Base-by-base conservation (phyloP, 2,113 vertebrate species). In the Prionailurus bengalensis region DNA sequence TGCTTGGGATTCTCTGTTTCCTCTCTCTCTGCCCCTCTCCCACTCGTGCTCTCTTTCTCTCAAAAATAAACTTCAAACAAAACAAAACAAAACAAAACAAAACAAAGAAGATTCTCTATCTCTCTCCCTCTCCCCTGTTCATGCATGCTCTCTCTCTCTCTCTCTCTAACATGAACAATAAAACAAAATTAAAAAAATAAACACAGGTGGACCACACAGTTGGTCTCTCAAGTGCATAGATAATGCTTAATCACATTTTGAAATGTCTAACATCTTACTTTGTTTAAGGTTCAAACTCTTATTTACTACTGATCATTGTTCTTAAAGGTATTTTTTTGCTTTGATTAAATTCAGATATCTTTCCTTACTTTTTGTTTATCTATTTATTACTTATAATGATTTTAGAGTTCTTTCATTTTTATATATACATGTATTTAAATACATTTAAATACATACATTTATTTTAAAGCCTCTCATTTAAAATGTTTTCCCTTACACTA, bases 331-430 rank as follows among this genome's bases (percentile, higher is more conserved):
- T 86, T 68, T 61, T 61, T 81, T 87, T 94, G 55, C 19, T 78
- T 87, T 81, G 11, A 91, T n/a, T 66, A 89, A 53, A 82, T 83
- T 11, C 2, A 89, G 1, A 23, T 36, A 36, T 33, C 7, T 53
- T 68, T 61, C 2, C 23, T 92, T 48, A 74, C 3, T 73, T 85
- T 88, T 90, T 63, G 3, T 53, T 86, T 83, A 39, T 39, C 39
- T 39, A 48, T 0, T 15, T 78, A 29, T 63, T 53, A 48, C 15
- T 96, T 95, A 39, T 86, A 66, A 80, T 79, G 27, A 92, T 39
- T 93, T 91, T 80, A 45, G 8, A 91, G 16, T 48, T 95, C 19
- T 91, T 91, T 94, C 5, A 89, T 83, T 93, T 91, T 89, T 79
- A 39, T 78, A 42, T 79, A 0, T 39, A 76, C 39, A 74, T 27